Percentiles rank a stretch among this genome's conserved stretches.
Evolutionary conservation across 2,113 vertebrate species (phyloP).

Genomic region (Sylvietta virens): DNA sequence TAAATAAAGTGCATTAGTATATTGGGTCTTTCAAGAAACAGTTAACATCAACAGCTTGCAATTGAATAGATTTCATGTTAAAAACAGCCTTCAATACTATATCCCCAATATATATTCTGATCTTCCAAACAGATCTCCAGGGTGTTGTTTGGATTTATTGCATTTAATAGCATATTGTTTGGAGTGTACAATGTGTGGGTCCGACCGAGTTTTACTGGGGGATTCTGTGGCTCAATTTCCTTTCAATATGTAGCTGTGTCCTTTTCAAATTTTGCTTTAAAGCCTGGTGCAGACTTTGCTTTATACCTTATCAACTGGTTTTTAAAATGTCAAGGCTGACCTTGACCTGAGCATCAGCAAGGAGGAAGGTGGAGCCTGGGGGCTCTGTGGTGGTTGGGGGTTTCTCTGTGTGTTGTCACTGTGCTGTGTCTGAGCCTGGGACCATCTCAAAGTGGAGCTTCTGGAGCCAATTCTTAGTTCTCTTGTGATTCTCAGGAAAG

Average conservation of each 20-base stretch:
- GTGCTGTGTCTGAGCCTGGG: neutral
- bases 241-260: conserved; percentile 6
- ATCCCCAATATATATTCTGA: conserved; percentile 19
- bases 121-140: conserved; percentile 25
- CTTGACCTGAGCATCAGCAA: neutral
- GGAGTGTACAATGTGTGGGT: neutral
- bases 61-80: neutral
- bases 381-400: neutral
- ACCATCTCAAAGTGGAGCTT: neutral
- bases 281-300: neutral
- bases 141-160: conserved; percentile 40
- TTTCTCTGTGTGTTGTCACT: neutral
- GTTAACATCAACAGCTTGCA: conserved; percentile 20
- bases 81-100: conserved; percentile 4
- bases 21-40: conserved; percentile 30
- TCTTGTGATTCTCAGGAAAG: neutral
- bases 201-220: neutral
- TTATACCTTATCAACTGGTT: neutral
- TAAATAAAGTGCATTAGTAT: conserved; percentile 48
- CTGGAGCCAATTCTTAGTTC: neutral
- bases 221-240: conserved; percentile 46
- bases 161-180: conserved; percentile 32
- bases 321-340: neutral
- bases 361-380: neutral
- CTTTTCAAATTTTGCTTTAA: conserved; percentile 23